Base-by-base conservation (phyloP, 2,888 invertebrate genomes). In the Ferdinandea cuprea region DNA sequence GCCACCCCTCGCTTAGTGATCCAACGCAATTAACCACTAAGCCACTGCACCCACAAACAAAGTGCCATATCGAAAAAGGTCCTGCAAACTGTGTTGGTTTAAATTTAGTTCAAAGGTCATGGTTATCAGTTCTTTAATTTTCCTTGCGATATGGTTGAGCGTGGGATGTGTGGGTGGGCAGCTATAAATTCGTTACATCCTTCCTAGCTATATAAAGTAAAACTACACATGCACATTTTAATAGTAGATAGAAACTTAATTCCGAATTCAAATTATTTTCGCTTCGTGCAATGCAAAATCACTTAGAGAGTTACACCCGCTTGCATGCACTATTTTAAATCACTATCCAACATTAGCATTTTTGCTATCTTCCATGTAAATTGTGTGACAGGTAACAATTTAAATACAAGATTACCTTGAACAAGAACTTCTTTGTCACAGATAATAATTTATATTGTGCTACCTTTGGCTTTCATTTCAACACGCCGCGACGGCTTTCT, bases 401-500 rank as follows among this genome's bases (percentile, higher is more conserved):
- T 37, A 48, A 65, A 50, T 65, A 17, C 37, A 15, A 37, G 48
- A 63, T 35, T 65, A 8, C 25, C 28, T 37, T n/a, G 2, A 7
- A 25, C 37, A 63, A 37, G 37, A 25, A 50, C 63, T 37, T 50
- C 13, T 28, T 11, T 25, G 37, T 17, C 48, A 28, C 7, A 8
- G 21, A 7, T 9, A 9, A 8, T 0, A 32, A 11, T 13, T 42
- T 37, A 4, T 13, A 37, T 13, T 37, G n/a, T 15, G 9, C 13
- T n/a, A n/a, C n/a, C n/a, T n/a, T n/a, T n/a, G n/a, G n/a, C n/a
- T n/a, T n/a, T n/a, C n/a, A n/a, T n/a, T n/a, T n/a, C n/a, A n/a
- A n/a, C n/a, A n/a, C n/a, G n/a, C n/a, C n/a, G n/a, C n/a, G n/a
- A n/a, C n/a, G n/a, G n/a, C n/a, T 65, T 25, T 37, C 28, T 4